Conservation (phyloP, 2,113 vertebrate genomes). For the Amphilophus citrinellus region DNA sequence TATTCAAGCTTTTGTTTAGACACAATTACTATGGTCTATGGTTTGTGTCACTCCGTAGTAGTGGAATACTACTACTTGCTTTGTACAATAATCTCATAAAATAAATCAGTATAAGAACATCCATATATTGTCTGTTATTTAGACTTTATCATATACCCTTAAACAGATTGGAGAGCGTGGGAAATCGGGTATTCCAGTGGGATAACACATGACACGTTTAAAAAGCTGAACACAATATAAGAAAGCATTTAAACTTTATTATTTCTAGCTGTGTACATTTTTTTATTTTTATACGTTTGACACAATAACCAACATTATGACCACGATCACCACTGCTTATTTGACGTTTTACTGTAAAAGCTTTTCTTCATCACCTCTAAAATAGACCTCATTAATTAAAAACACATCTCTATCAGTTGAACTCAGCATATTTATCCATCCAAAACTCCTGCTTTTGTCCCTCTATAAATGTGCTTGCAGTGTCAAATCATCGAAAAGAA, state of each 20-base stretch:
- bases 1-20: background rate
- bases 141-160: background rate
- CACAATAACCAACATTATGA: background rate
- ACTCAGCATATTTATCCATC: conserved; percentile 1
- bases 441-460: background rate
- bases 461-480: background rate
- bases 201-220: background rate
- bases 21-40: background rate
- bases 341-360: background rate
- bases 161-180: background rate
- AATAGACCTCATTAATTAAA: background rate
- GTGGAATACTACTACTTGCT: background rate
- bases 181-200: background rate
- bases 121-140: background rate
- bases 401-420: conserved; percentile 1
- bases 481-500: conserved; percentile 32
- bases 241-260: no score
- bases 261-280: no score
- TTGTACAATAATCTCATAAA: background rate
- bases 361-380: background rate
- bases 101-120: background rate
- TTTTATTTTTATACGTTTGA: background rate
- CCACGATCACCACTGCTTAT: background rate
- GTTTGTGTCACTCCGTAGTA: background rate
- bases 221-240: no score